Base-by-base conservation (phyloP, 2,888 invertebrate species). In the Gandaritis pyraliata region DNA sequence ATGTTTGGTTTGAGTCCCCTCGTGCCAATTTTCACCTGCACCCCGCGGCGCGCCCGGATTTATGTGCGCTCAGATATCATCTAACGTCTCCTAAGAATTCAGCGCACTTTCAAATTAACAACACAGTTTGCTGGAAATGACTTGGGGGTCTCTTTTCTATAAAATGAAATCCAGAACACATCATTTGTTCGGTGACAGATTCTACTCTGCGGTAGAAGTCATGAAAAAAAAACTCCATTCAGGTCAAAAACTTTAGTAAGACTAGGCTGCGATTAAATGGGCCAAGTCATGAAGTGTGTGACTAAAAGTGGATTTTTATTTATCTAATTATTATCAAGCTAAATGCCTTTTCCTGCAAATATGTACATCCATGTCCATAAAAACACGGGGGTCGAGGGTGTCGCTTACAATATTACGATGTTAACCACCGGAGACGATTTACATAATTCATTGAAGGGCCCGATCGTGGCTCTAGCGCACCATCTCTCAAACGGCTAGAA, bases 391-490 rank as follows among this genome's bases (percentile, higher is more conserved):
- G 81, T 76, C 77, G 75, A 79, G 80, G 87, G 90, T 88, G 88
- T 90, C 91, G 86, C 83, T 90, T 89, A 90, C 89, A 88, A 89
- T 90, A 92, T 91, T 88, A 90, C 88, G 87, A 88, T 86, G 90
- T 90, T 90, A 92, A 90, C 90, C 90, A 84, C 89, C 79, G 78
- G 73, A 80, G 82, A 79, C 82, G 86, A 91, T 92, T 91, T 90
- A 81, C 91, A 91, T 92, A 91, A 91, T 89, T 90, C 89, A 90
- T 90, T 86, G 67, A 58, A 61, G 64, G 63, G 64, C 57, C 56
- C 50, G 62, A 53, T 63, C 61, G 63, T 38, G 46, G 46, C 47
- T 49, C 39, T 51, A 59, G 55, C 55, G 43, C 33, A 36, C 49
- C 46, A 58, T 54, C 39, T 29, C n/a, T 11, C 30, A 48, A 59